Evolutionary conservation across 2,113 vertebrate species (phyloP), one percentile per base, ranked within the genome.

Genomic region (Cynocephalus volans): DNA sequence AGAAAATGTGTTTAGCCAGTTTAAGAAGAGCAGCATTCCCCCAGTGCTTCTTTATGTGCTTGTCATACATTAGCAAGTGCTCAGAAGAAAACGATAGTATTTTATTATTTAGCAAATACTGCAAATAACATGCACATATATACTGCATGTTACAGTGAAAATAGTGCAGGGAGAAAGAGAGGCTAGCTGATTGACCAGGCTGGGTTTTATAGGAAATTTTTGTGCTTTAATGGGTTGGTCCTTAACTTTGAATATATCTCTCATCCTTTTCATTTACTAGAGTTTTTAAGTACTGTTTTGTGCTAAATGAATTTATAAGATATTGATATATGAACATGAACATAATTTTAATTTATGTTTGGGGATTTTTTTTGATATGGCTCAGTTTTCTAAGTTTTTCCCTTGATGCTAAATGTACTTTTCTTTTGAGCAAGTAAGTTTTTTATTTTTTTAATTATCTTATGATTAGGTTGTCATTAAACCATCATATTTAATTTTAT

Each of bases 371-470:
- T 76, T 67, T 56, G 36, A 69, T 36, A 24, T 8, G 50, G 9
- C 45, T 96, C 13, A 50, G 23, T 85, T 88, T 80, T 84, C 58
- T 94, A 64, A 5, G 9, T 69, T 90, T 83, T 76, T 45, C 23
- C 12, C 48, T 93, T 83, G 80, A 75, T 56, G 65, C 41, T 24
- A 67, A 67, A 62, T 45, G 58, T 48, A 18, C 41, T 56, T 95
- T 96, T 80, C 24, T 92, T 95, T 70, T 76, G 86, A 95, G 60
- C 18, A 33, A 48, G 76, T 64, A 75, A 18, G 6, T 80, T 93
- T 72, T 83, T 54, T n/a, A 19, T 45, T 52, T 92, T 88, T 60
- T 69, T 60, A 81, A 28, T 67, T 56, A 85, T 52, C 31, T 91
- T 50, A 75, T 95, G 76, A 91, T 73, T 62, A 82, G 36, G 4